Conservation (phyloP, 2,888 invertebrate species). For the Anorthoa munda region DNA sequence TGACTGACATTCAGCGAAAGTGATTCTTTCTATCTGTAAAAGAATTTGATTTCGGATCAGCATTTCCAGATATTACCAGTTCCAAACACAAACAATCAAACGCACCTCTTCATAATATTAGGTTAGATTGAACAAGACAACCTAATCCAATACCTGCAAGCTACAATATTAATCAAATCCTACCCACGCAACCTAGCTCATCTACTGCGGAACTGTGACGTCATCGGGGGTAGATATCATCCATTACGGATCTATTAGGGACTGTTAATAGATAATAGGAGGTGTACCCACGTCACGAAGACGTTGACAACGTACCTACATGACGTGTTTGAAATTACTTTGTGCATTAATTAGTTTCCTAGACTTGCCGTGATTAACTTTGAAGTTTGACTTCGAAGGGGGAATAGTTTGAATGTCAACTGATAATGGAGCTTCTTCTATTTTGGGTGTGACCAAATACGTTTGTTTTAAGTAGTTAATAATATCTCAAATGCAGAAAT, state of each 20-base stretch:
- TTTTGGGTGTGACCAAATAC: no score
- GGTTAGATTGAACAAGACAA: slow-evolving; percentile 4
- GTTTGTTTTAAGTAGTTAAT: no score
- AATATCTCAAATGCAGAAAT: no score
- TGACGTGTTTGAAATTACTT: slow-evolving; percentile 47
- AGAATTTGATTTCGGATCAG: no score
- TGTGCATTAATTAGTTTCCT: slow-evolving; percentile 51
- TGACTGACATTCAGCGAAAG: no score
- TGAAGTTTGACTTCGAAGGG: slow-evolving; percentile 4
- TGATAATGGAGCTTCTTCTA: neutral
- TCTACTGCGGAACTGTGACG: slow-evolving; percentile 18
- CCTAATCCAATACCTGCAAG: slow-evolving; percentile 10
- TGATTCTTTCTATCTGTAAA: no score
- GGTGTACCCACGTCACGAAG: slow-evolving; percentile 35
- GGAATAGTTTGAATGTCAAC: slow-evolving; percentile 23
- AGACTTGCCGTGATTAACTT: slow-evolving; percentile 25
- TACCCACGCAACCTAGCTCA: slow-evolving; percentile 1
- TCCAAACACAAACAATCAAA: neutral
- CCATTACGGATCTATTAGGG: slow-evolving; percentile 63
- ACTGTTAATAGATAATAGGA: slow-evolving; percentile 60
- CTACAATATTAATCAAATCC: slow-evolving; percentile 48
- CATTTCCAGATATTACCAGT: no score
- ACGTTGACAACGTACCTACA: slow-evolving; percentile 37
- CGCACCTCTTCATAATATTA: neutral
- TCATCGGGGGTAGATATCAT: slow-evolving; percentile 43